Evolutionary conservation across 2,113 vertebrate genomes (phyloP), one percentile per base, ranked within the genome.

Genomic region (Mus musculus): DNA sequence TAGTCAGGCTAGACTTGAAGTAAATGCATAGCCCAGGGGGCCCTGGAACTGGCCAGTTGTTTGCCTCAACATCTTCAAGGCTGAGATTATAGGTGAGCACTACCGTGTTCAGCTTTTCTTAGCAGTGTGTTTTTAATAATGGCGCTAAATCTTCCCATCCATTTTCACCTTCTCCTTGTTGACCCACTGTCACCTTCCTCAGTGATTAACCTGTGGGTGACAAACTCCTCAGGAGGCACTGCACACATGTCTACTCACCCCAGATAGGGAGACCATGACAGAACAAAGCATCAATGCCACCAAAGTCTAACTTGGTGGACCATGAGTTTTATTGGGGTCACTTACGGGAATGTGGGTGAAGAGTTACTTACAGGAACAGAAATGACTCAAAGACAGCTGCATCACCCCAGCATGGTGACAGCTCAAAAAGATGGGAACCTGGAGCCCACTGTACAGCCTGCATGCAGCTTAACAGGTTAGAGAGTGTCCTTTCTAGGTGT

Each of bases 91-190:
- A 12, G 42, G 49, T 81, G 33, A 22, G 17, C 3, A 36, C 28
- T 16, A 36, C 19, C 9, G 1, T 56, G 52, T 7, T 54, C 16
- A 56, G 33, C 54, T 19, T 59, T 82, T n/a, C 33, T 52, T 54
- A 80, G 17, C 59, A 8, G 42, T 88, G 14, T 36, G 33, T 92
- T 91, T 88, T 19, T 61, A 59, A 71, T 36, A 67, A 39, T 39
- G 61, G 39, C 54, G 11, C 4, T 28, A 33, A 77, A 69, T 75
- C 5, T 84, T 94, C 19, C 24, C 42, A 94, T 28, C 52, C 24
- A 61, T 94, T 88, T 96, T 69, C 13, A 91, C 69, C n/a, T 39
- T 93, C 84, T 61, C 16, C 42, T 71, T 73, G 61, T 14, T 86
- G 19, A 7, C 67, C 80, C 46, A 59, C 33, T 56, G 42, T 95